Evolutionary conservation across 2,888 invertebrate species (phyloP).

Genomic region (Aspidiotus rigidus): DNA sequence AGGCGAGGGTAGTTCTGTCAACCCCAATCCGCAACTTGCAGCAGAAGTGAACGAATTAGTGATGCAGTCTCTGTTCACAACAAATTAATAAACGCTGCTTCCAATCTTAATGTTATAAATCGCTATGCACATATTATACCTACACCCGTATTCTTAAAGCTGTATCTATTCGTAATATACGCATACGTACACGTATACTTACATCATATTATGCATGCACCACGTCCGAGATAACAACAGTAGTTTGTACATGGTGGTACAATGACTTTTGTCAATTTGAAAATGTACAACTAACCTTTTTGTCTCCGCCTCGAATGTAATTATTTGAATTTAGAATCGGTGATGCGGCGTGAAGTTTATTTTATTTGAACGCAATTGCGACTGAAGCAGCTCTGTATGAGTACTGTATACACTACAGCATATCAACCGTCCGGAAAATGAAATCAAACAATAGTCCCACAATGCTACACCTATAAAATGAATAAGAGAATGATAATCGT

Average conservation of each 20-base stretch:
- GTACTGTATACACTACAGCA: no score
- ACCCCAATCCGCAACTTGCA: no score
- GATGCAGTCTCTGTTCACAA: no score
- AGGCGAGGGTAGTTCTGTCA: no score
- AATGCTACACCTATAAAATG: no score
- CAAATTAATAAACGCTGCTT: no score
- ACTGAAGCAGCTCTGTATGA: conserved; percentile 3
- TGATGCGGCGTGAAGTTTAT: conserved; percentile 32
- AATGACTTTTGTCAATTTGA: conserved; percentile 13
- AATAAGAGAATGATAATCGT: conserved; percentile 24
- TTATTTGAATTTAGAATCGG: conserved; percentile 33
- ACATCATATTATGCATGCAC: no score
- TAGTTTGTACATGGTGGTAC: conserved; percentile 24
- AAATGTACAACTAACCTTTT: conserved; percentile 19
- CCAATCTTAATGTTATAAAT: no score
- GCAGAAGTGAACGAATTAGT: no score
- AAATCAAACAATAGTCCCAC: conserved; percentile 25
- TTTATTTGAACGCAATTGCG: conserved; percentile 22
- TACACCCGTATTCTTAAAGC: neutral
- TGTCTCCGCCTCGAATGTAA: conserved; percentile 32
- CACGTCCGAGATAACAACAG: neutral
- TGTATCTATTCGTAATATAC: conserved; percentile 2
- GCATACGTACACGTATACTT: conserved; percentile 1
- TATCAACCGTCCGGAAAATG: conserved; percentile 21
- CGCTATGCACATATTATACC: neutral